Conservation (phyloP, 2,797 vertebrate genomes). For the Myotis planiceps region DNA sequence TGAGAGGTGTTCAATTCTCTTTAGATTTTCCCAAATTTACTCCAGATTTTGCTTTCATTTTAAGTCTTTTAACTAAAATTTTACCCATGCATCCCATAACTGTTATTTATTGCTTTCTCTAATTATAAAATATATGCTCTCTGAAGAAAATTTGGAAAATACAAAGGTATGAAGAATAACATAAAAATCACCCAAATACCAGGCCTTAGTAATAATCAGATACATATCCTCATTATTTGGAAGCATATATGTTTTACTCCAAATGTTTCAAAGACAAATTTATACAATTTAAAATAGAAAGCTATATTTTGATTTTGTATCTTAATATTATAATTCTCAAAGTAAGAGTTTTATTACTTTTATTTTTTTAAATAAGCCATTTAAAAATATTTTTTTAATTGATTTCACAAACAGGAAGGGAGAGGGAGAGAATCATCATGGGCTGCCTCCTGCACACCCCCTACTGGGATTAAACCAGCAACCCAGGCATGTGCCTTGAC, state of each 20-base stretch:
- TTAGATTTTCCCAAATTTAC: background rate
- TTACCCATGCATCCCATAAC: background rate
- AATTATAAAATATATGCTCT: background rate
- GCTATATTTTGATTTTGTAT: background rate
- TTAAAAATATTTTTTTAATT: too few species aligned
- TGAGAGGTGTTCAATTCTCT: background rate
- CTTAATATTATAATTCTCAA: slow-evolving; percentile 2
- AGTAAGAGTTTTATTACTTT: background rate
- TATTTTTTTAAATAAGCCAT: background rate
- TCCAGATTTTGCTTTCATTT: background rate
- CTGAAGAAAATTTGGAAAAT: background rate
- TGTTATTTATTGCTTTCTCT: background rate
- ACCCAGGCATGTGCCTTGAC: too few species aligned
- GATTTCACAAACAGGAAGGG: too few species aligned
- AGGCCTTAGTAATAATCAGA: background rate
- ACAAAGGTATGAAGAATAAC: background rate
- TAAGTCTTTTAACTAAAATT: background rate
- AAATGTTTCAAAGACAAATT: background rate
- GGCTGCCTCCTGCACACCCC: too few species aligned
- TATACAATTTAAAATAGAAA: background rate
- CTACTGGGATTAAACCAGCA: too few species aligned
- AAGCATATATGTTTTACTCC: background rate
- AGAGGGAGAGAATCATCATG: too few species aligned
- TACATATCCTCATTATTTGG: background rate
- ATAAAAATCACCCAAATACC: background rate